These are phyloP conservation scores for Drosophila vallismaia DNA, from an alignment of 2,888 invertebrate species.

Conservation along the genomic window DNA sequence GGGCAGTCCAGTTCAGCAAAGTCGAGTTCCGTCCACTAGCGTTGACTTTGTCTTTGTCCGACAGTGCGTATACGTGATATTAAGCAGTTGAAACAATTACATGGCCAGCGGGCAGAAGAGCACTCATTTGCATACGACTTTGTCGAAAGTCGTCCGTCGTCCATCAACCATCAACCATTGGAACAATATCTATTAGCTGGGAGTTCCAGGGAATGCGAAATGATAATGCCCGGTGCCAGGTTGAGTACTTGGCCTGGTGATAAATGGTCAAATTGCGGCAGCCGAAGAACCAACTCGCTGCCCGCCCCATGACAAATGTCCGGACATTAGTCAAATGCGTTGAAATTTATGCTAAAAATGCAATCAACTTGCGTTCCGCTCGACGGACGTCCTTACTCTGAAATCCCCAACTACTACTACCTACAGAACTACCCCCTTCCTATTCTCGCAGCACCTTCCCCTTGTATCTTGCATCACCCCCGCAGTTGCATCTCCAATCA, in stretches of 20 bases:
- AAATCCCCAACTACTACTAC: slow-evolving; percentile 6
- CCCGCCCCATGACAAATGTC: slow-evolving; percentile 64
- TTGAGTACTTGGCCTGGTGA: slow-evolving; percentile 44
- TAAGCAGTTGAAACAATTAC: slow-evolving; percentile 50
- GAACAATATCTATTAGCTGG: slow-evolving; percentile 59
- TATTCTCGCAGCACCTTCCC: not conserved
- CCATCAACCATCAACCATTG: slow-evolving; percentile 28
- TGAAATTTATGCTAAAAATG: slow-evolving; percentile 79
- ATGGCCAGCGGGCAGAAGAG: slow-evolving; percentile 43
- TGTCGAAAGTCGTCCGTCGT: slow-evolving; percentile 32
- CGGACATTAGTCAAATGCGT: slow-evolving; percentile 75
- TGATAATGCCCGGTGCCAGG: slow-evolving; percentile 31
- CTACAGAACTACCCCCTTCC: not conserved
- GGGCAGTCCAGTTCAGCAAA: slow-evolving; percentile 3
- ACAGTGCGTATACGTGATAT: slow-evolving; percentile 66
- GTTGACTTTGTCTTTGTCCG: slow-evolving; percentile 21
- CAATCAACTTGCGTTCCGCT: slow-evolving; percentile 74
- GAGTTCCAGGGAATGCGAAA: slow-evolving; percentile 36
- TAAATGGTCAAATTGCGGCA: slow-evolving; percentile 51
- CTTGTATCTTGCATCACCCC: not conserved
- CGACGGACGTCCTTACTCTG: slow-evolving; percentile 28
- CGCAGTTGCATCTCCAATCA: slow-evolving; percentile 27
- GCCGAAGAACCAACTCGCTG: slow-evolving; percentile 24
- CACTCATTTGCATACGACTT: slow-evolving; percentile 56
- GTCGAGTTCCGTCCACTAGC: not conserved